Evolutionary conservation across 2,888 invertebrate species (phyloP).

Genomic region (Linnaemya tessellans): DNA sequence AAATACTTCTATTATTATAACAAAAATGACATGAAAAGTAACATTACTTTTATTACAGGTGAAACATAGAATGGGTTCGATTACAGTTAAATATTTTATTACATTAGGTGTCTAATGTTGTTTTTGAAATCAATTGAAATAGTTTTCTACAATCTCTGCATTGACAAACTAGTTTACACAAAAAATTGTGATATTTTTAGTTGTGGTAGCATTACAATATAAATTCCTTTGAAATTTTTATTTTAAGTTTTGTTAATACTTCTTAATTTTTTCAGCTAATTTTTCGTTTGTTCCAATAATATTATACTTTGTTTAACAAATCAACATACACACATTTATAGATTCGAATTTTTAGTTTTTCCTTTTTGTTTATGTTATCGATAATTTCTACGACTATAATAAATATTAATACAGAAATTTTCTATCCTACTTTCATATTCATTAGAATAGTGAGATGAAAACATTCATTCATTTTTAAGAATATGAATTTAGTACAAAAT

Average conservation of each 20-base stretch:
- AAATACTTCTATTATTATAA: no score
- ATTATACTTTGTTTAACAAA: constrained; percentile 48
- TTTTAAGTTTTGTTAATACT: constrained; percentile 67
- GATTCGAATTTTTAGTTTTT: constrained; percentile 42
- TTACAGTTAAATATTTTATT: neutral
- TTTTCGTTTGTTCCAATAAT: constrained; percentile 41
- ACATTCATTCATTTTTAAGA: constrained; percentile 25
- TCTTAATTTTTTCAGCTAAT: constrained; percentile 23
- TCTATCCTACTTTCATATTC: constrained; percentile 60
- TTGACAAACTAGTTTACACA: constrained; percentile 35
- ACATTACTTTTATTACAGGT: no score
- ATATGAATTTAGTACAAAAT: constrained; percentile 30
- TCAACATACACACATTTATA: constrained; percentile 68
- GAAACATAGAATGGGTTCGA: no score
- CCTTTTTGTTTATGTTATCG: constrained; percentile 20
- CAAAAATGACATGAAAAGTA: no score
- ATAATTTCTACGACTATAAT: constrained; percentile 46
- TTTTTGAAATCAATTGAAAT: constrained; percentile 1
- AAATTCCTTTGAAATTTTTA: constrained; percentile 54
- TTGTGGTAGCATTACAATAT: constrained; percentile 30
- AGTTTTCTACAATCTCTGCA: constrained; percentile 51
- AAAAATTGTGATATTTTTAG: constrained; percentile 40
- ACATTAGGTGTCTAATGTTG: neutral
- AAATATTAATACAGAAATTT: constrained; percentile 51
- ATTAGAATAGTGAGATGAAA: constrained; percentile 40